Percentiles rank a stretch among this genome's conserved stretches.
phyloP scores from a whole-genome alignment of 2,797 vertebrate genomes.

The Siniperca obscura region DNA sequence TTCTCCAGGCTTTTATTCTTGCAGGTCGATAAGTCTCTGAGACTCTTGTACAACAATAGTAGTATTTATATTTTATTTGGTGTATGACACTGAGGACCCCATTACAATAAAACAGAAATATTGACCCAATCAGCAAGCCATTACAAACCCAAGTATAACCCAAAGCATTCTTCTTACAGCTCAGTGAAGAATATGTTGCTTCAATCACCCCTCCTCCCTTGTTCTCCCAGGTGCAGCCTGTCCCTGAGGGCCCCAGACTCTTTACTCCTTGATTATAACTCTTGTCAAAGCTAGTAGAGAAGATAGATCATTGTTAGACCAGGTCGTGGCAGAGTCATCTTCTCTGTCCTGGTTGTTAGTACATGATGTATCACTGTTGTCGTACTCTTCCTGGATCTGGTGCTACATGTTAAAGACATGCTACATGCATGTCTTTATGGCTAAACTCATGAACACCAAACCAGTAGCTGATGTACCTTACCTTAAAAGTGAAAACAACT shows the following conservation, averaged over 20 bases:
- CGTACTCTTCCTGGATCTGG: constrained; percentile 1
- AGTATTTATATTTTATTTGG: constrained; percentile 29
- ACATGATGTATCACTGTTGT: constrained; percentile 70
- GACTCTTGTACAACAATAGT: constrained; percentile 5
- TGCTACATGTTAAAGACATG: constrained; percentile 23
- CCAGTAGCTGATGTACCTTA: constrained; percentile 16
- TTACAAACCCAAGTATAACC: constrained; percentile 2
- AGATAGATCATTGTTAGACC: constrained; percentile 70
- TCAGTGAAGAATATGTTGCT: constrained; percentile 5
- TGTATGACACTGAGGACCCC: constrained; percentile 9
- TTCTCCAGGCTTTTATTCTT: not conserved
- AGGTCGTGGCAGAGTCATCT: constrained; percentile 57
- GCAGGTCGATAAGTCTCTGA: not conserved
- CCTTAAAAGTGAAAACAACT: constrained; percentile 21
- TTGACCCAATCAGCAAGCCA: constrained; percentile 23
- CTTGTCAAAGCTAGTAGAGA: constrained; percentile 55
- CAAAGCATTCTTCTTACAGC: constrained; percentile 19
- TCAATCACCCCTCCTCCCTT: not conserved
- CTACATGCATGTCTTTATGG: constrained; percentile 22
- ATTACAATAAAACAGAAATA: constrained; percentile 40
- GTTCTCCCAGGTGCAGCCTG: constrained; percentile 9
- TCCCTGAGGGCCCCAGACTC: constrained; percentile 43
- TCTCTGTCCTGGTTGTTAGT: constrained; percentile 51
- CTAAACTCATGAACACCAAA: constrained; percentile 40
- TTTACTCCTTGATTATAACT: constrained; percentile 64